Conservation (phyloP, 2,797 vertebrate species). For the Protosalanx chinensis region DNA sequence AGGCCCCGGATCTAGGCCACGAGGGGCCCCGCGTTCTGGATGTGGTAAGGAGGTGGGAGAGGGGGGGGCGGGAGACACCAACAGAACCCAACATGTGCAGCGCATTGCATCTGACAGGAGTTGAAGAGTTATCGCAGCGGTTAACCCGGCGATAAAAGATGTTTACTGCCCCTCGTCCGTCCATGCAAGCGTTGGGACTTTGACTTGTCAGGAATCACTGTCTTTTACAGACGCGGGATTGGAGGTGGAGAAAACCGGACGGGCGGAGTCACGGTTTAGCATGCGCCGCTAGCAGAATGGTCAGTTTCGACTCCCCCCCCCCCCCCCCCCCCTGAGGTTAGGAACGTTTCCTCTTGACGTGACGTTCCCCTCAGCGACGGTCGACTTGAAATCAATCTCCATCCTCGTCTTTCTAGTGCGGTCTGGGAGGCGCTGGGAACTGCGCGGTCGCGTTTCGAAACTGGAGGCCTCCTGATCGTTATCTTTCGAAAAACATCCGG, state of each 20-base stretch:
- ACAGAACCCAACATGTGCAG: too few species aligned
- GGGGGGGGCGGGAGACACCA: not conserved
- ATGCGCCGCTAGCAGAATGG: not conserved
- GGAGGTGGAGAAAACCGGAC: not conserved
- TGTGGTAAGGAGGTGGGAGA: not conserved
- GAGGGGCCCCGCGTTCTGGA: not conserved
- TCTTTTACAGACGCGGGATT: not conserved
- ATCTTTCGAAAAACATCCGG: too few species aligned
- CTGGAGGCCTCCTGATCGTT: too few species aligned
- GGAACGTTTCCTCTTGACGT: not conserved
- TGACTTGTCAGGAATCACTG: too few species aligned
- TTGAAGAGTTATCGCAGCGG: too few species aligned
- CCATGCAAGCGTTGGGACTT: not conserved
- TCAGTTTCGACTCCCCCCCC: not conserved
- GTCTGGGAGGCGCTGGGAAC: too few species aligned
- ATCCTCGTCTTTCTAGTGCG: not conserved
- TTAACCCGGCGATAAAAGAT: too few species aligned
- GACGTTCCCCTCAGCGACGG: not conserved
- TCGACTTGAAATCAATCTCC: not conserved
- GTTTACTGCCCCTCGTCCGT: too few species aligned
- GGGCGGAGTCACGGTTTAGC: not conserved
- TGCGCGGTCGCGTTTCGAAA: too few species aligned
- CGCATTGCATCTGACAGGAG: too few species aligned
- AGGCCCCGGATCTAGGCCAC: conserved; percentile 47
- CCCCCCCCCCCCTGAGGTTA: too few species aligned